Evolutionary conservation across 2,888 invertebrate species (phyloP).

Genomic region (Caenorhabditis sp.): DNA sequence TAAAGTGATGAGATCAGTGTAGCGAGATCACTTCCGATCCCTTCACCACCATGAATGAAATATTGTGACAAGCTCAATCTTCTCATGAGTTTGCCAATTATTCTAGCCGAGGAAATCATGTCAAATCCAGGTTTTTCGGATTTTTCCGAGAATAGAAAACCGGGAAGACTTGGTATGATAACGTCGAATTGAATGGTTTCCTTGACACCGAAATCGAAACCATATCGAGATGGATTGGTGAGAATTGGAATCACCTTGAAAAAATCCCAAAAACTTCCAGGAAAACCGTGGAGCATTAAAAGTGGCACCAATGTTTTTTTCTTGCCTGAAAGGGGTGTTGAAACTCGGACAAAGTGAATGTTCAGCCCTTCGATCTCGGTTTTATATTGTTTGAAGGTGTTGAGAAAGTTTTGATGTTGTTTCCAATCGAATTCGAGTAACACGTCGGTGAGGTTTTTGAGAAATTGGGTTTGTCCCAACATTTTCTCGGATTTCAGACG

Average conservation of each 20-base stretch:
- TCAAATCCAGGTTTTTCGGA: conserved; percentile 41
- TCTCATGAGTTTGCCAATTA: conserved; percentile 51
- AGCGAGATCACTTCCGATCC: conserved; percentile 50
- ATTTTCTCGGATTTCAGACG: conserved; percentile 16
- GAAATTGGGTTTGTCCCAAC: conserved; percentile 12
- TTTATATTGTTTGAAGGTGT: conserved; percentile 59
- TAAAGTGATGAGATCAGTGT: conserved; percentile 41
- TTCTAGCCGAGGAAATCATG: conserved; percentile 38
- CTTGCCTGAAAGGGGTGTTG: conserved; percentile 39
- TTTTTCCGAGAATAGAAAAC: conserved; percentile 55
- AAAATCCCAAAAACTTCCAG: conserved; percentile 60
- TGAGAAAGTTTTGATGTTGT: conserved; percentile 58
- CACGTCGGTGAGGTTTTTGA: conserved; percentile 42
- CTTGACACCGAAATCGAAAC: conserved; percentile 58
- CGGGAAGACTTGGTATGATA: conserved; percentile 57
- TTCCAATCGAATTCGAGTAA: conserved; percentile 54
- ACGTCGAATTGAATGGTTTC: conserved; percentile 56
- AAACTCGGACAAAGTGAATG: conserved; percentile 52
- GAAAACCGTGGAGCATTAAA: conserved; percentile 58
- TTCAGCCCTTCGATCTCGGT: conserved; percentile 56
- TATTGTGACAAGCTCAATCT: conserved; percentile 41
- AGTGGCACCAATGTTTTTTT: conserved; percentile 44
- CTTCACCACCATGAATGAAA: conserved; percentile 54
- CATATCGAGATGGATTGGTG: conserved; percentile 56
- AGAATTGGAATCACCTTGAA: conserved; percentile 61